Percentiles rank a stretch among this genome's conserved stretches.
Evolutionary conservation across 1,140 invertebrate species (phyloP).

Genomic region (Copidosoma floridanum): DNA sequence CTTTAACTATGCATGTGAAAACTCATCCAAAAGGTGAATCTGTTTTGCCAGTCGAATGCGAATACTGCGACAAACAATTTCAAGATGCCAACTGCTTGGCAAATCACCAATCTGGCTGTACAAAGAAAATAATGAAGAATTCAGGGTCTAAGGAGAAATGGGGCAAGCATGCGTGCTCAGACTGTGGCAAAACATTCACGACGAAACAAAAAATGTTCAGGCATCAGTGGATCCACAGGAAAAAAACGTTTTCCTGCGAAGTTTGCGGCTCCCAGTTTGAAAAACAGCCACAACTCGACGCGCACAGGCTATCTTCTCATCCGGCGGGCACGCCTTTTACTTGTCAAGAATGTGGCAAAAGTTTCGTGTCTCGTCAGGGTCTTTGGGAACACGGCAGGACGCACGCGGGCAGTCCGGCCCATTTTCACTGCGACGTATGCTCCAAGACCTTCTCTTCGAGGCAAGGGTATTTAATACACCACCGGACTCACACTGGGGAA

Average conservation of each 20-base stretch:
- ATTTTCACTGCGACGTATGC: conserved; percentile 62
- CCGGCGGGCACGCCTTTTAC: conserved; percentile 53
- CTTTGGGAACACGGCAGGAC: conserved; percentile 56
- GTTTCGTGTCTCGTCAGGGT: conserved; percentile 55
- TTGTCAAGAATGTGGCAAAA: conserved; percentile 54
- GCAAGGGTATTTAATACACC: conserved; percentile 71
- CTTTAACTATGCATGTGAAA: conserved; percentile 45
- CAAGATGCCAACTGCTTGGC: conserved; percentile 44
- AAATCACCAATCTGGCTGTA: conserved; percentile 48
- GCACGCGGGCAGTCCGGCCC: conserved; percentile 52
- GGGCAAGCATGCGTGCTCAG: conserved; percentile 53
- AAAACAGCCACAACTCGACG: conserved; percentile 50
- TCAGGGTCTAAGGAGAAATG: conserved; percentile 41
- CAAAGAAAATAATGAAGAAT: conserved; percentile 47
- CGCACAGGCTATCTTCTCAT: conserved; percentile 52
- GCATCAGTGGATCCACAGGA: conserved; percentile 58
- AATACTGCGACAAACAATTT: conserved; percentile 54
- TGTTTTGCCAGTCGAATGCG: conserved; percentile 48
- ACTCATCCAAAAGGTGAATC: conserved; percentile 41
- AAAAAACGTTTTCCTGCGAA: conserved; percentile 55
- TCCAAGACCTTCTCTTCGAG: conserved; percentile 57
- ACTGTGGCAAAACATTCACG: conserved; percentile 56
- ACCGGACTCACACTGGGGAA: conserved; percentile 62
- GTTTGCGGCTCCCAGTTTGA: conserved; percentile 54
- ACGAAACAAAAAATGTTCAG: conserved; percentile 58